Evolutionary conservation across 2,888 invertebrate genomes (phyloP).

Genomic region (Athrips mouffetella): DNA sequence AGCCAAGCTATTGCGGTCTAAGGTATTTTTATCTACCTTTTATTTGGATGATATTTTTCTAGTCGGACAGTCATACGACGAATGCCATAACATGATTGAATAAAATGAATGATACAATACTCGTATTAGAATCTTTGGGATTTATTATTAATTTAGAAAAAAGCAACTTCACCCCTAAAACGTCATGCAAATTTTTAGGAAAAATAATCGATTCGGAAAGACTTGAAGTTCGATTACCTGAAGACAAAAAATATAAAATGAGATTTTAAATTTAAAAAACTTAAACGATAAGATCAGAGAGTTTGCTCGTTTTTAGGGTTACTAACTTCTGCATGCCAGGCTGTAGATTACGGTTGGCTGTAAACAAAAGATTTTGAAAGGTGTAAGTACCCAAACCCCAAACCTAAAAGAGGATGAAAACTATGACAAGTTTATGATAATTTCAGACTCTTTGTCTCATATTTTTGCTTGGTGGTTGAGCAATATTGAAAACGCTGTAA

Average conservation of each 20-base stretch:
- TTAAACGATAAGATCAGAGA: constrained; percentile 10
- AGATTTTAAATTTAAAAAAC: neutral
- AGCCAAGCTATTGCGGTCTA: too few species aligned
- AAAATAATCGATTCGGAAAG: constrained; percentile 10
- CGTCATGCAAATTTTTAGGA: constrained; percentile 9
- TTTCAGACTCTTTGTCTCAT: neutral
- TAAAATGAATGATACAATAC: too few species aligned
- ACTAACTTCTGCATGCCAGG: constrained; percentile 15
- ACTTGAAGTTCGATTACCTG: constrained; percentile 9
- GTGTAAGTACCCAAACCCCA: neutral
- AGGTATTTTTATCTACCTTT: too few species aligned
- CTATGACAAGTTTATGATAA: constrained; percentile 10
- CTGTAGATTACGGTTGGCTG: constrained; percentile 10
- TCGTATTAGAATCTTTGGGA: constrained; percentile 2
- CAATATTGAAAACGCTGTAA: neutral
- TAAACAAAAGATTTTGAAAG: constrained; percentile 14
- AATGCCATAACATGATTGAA: too few species aligned
- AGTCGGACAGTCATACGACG: too few species aligned
- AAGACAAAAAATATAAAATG: constrained; percentile 7
- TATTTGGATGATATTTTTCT: too few species aligned
- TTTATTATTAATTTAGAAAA: constrained; percentile 13
- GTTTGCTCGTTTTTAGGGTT: constrained; percentile 17
- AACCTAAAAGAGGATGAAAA: constrained; percentile 9
- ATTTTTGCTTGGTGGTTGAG: constrained; percentile 1
- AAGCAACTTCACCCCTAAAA: neutral